phyloP scores from a whole-genome alignment of 2,113 vertebrate genomes.

The Lates calcarifer region DNA sequence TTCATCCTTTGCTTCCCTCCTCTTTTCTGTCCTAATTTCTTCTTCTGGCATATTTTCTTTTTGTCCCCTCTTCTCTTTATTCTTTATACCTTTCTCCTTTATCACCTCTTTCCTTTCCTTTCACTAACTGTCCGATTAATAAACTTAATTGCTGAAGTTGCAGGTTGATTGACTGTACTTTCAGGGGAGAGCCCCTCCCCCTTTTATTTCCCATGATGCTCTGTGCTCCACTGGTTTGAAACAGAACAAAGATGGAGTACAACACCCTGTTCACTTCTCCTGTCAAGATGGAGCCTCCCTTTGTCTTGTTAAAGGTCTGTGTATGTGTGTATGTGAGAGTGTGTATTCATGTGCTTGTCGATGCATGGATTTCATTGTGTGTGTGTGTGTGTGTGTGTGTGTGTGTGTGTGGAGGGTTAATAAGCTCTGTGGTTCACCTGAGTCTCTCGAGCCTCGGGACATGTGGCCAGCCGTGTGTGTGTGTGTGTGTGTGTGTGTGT shows the following conservation, averaged over 20 bases:
- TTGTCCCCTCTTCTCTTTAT: no score
- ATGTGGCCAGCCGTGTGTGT: slow-evolving; percentile 12
- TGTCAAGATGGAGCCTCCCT: slow-evolving; percentile 19
- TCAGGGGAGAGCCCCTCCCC: not conserved
- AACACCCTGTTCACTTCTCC: slow-evolving; percentile 12
- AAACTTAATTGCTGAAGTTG: not conserved
- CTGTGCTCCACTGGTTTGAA: slow-evolving; percentile 41
- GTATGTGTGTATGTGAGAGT: slow-evolving; percentile 6
- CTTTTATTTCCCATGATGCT: slow-evolving; percentile 52
- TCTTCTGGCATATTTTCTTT: no score
- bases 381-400: slow-evolving; percentile 25
- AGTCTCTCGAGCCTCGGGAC: slow-evolving; percentile 39
- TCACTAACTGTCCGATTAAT: not conserved
- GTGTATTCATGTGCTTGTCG: not conserved
- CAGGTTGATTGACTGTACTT: not conserved
- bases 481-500: slow-evolving; percentile 4
- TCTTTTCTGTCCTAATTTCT: no score
- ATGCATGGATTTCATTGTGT: slow-evolving; percentile 1
- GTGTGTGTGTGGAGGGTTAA: slow-evolving; percentile 37
- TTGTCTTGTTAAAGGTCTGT: slow-evolving; percentile 38
- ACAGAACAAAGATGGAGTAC: slow-evolving; percentile 45
- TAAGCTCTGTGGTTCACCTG: slow-evolving; percentile 55
- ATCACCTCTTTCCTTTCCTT: not conserved
- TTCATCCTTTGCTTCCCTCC: no score
- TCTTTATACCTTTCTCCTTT: no score